Percentiles rank a stretch among this genome's conserved stretches.
phyloP scores from a whole-genome alignment of 1,140 invertebrate species.

The Drosophila aff. region DNA sequence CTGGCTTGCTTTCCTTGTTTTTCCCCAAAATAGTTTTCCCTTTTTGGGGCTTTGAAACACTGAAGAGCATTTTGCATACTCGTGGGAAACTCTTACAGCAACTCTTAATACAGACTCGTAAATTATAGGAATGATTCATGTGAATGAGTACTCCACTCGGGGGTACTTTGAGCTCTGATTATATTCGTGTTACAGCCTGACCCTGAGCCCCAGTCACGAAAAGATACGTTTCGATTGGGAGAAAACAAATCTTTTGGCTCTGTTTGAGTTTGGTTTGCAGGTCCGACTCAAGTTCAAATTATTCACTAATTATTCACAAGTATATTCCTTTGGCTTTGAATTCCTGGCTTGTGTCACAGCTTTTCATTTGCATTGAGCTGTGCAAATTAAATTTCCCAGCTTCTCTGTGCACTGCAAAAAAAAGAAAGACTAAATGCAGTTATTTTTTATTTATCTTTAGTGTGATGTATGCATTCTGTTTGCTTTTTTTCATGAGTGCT shows the following conservation, averaged over 20 bases:
- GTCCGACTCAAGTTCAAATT: slow-evolving; percentile 6
- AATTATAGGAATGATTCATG: slow-evolving; percentile 23
- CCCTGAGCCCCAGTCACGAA: slow-evolving; percentile 7
- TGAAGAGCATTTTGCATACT: slow-evolving; percentile 2
- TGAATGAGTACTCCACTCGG: slow-evolving; percentile 7
- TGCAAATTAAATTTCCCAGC: slow-evolving; percentile 70
- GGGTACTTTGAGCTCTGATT: slow-evolving; percentile 9
- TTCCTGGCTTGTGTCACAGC: slow-evolving; percentile 12
- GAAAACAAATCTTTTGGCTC: background rate
- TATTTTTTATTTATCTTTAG: background rate
- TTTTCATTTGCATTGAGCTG: slow-evolving; percentile 40
- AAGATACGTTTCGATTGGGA: background rate
- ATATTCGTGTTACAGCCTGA: slow-evolving; percentile 5
- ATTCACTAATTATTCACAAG: slow-evolving; percentile 28
- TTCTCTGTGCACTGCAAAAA: slow-evolving; percentile 16
- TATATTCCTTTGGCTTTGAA: slow-evolving; percentile 4
- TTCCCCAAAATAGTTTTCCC: slow-evolving; percentile 2
- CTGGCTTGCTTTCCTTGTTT: background rate
- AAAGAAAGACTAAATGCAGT: background rate
- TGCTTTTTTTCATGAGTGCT: slow-evolving; percentile 1
- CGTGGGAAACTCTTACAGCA: background rate
- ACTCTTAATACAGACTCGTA: background rate
- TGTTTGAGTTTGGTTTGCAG: slow-evolving; percentile 5
- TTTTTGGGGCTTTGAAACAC: background rate
- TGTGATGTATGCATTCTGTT: background rate